phyloP scores from a whole-genome alignment of 2,797 vertebrate genomes.

The Mus caroli region DNA sequence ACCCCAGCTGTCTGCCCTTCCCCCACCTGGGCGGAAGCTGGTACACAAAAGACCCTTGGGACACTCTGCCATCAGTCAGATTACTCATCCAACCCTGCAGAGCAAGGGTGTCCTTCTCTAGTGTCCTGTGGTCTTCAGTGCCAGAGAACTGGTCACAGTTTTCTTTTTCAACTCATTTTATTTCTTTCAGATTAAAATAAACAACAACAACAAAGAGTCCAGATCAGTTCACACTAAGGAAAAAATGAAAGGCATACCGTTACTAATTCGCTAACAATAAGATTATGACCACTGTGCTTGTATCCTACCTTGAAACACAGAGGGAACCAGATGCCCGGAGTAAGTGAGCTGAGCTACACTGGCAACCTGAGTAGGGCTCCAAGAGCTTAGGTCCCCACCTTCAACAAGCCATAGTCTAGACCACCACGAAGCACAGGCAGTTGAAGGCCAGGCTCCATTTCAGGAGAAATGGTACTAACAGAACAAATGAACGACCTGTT shows the following conservation, averaged over 20 bases:
- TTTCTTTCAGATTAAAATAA: conserved; percentile 36
- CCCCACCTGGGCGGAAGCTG: not conserved
- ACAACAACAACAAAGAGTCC: not conserved
- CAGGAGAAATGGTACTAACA: not conserved
- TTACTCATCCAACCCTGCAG: not conserved
- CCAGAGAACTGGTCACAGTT: not conserved
- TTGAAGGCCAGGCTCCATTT: not conserved
- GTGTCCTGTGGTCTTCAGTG: not conserved
- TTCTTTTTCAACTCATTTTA: conserved; percentile 49
- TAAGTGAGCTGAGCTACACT: not conserved
- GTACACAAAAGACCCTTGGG: not conserved
- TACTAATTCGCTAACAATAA: conserved; percentile 25
- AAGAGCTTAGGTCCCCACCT: not conserved
- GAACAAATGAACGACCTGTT: not conserved
- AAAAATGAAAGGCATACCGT: conserved; percentile 28
- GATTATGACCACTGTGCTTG: conserved; percentile 11
- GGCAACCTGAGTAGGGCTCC: not conserved
- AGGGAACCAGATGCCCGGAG: conserved; percentile 17
- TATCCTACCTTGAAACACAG: not conserved
- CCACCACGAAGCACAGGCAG: not conserved
- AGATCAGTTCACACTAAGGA: conserved; percentile 46
- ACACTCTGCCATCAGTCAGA: not conserved
- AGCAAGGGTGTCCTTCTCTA: not conserved
- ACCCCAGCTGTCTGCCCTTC: not conserved
- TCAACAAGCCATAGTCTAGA: not conserved